Evolutionary conservation across 2,797 vertebrate genomes (phyloP), one percentile per base, ranked within the genome.

Genomic region (Jordanella pulchra): DNA sequence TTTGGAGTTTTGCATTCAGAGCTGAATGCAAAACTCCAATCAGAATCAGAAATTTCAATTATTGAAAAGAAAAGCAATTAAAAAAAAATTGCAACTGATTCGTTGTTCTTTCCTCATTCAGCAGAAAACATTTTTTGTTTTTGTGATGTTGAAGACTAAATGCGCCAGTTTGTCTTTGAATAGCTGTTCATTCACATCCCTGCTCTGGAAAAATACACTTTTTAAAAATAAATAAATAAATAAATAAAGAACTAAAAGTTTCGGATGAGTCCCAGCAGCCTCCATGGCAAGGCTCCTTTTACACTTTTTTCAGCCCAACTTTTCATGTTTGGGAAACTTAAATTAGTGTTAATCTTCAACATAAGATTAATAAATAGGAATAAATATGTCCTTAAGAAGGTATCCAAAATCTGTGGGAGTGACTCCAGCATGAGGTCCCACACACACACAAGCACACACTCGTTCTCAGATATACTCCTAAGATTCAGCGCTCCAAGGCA

Each of bases 401-500:
- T 77, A 64, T 53, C 48, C 18, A 53, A 50, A 55, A 81, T 69
- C 67, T 15, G 50, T 75, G 63, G 44, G 45, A 77, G 39, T 69
- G 13, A 74, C 42, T 71, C 80, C 72, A 69, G 44, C 66, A 65
- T 75, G 69, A 73, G 42, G 21, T 53, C n/a, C 15, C 70, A 56
- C 64, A 48, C 74, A 65, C n/a, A 65, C 55, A 71, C 79, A 54
- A 68, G 67, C 78, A 61, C 78, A 58, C 69, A 69, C 73, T 0
- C 55, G 4, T 1, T 21, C 18, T 32, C 56, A 35, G 45, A 71
- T 84, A 75, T 85, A 74, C 80, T 85, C 83, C 76, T 86, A 91
- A 88, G 39, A 91, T 82, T 85, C 87, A 89, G 86, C 84, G 87
- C 91, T 92, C 87, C 88, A 93, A 93, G 91, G 91, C 90, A 93